Evolutionary conservation across 2,113 vertebrate species (phyloP).

Genomic region (Gallinago jamesoni): DNA sequence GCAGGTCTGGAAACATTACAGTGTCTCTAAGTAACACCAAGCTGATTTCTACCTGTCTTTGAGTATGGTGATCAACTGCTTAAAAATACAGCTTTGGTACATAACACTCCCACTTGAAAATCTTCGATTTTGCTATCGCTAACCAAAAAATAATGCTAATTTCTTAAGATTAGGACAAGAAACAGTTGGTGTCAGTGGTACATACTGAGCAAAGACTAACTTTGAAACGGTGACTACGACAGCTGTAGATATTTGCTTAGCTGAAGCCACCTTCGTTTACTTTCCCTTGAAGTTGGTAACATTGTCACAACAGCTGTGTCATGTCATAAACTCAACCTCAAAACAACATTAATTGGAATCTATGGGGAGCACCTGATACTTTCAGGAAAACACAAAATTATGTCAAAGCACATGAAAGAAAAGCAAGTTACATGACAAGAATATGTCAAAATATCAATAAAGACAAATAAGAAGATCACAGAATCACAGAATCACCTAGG

Average conservation of each 20-base stretch:
- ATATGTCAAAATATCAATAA: not conserved
- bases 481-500: no score
- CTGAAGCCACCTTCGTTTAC: not conserved
- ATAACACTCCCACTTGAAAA: not conserved
- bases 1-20: not conserved
- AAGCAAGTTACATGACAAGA: not conserved
- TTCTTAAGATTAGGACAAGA: not conserved
- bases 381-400: not conserved
- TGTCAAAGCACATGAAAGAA: not conserved
- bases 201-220: not conserved
- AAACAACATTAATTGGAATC: constrained; percentile 18
- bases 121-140: not conserved
- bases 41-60: not conserved
- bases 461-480: not conserved
- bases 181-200: not conserved
- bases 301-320: constrained; percentile 2
- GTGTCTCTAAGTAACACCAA: not conserved
- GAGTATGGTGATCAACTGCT: not conserved
- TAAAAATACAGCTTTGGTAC: not conserved
- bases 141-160: not conserved
- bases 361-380: not conserved
- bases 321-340: not conserved
- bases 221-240: not conserved
- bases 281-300: not conserved
- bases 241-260: not conserved